A percentile compares a stretch with the other conserved stretches of the same genome.
phyloP scores from a whole-genome alignment of 2,797 vertebrate species.

The Pseudochirops corinnae region DNA sequence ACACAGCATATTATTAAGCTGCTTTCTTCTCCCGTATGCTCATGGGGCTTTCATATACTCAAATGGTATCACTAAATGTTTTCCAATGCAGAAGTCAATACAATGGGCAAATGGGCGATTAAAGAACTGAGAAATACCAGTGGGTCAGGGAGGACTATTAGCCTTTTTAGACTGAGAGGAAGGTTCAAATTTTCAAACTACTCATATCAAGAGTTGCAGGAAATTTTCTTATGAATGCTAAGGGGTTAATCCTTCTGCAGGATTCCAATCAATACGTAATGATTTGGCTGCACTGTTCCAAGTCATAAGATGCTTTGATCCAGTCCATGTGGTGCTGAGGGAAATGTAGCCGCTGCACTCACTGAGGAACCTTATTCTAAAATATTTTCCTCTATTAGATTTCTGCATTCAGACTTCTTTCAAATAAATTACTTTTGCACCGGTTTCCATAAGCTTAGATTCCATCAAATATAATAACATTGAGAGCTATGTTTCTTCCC shows the following conservation, averaged over 20 bases:
- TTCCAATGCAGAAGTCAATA: slow-evolving; percentile 55
- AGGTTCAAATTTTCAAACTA: slow-evolving; percentile 36
- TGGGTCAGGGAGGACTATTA: slow-evolving; percentile 60
- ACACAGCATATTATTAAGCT: neutral
- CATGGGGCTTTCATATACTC: slow-evolving; percentile 1
- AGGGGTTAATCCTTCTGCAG: slow-evolving; percentile 83
- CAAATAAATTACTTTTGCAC: slow-evolving; percentile 82
- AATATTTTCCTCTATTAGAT: slow-evolving; percentile 81
- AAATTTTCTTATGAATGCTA: slow-evolving; percentile 47
- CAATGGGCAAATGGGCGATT: slow-evolving; percentile 28
- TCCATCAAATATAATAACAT: slow-evolving; percentile 75
- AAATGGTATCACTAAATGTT: slow-evolving; percentile 18
- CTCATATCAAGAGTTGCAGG: slow-evolving; percentile 58
- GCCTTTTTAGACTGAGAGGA: slow-evolving; percentile 45
- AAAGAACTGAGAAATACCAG: slow-evolving; percentile 57
- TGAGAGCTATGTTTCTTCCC: slow-evolving; percentile 70
- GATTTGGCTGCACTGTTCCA: slow-evolving; percentile 89
- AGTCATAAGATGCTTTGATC: slow-evolving; percentile 91
- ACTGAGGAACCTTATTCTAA: slow-evolving; percentile 87
- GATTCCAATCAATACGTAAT: slow-evolving; percentile 91
- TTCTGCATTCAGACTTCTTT: slow-evolving; percentile 78
- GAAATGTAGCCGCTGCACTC: slow-evolving; percentile 84
- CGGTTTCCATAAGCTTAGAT: slow-evolving; percentile 79
- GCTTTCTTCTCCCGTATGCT: neutral
- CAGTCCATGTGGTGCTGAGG: slow-evolving; percentile 84